phyloP scores from a whole-genome alignment of 1,140 invertebrate genomes.

The Sycophila sp. region DNA sequence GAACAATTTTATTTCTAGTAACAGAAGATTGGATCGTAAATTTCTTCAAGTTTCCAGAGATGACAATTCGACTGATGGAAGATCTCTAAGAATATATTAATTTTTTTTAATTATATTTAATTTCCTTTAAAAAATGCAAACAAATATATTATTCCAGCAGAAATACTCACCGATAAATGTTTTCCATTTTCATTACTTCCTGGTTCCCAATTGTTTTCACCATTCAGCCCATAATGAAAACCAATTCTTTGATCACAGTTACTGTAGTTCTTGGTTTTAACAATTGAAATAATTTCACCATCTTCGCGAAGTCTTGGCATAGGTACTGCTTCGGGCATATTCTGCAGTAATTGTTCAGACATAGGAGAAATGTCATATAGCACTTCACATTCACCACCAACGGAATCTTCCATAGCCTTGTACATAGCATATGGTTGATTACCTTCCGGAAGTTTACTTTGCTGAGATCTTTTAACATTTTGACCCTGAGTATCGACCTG shows the following conservation, averaged over 20 bases:
- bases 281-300: slow-evolving; percentile 68
- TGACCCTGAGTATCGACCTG: slow-evolving; percentile 71
- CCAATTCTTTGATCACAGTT: slow-evolving; percentile 70
- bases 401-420: slow-evolving; percentile 75
- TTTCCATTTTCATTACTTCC: slow-evolving; percentile 67
- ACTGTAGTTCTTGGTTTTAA: slow-evolving; percentile 74
- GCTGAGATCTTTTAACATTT: slow-evolving; percentile 59
- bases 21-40: slow-evolving; percentile 73
- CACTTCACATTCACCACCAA: slow-evolving; percentile 75
- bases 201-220: slow-evolving; percentile 66
- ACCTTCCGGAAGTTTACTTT: slow-evolving; percentile 67
- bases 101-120: not conserved
- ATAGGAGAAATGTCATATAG: slow-evolving; percentile 72
- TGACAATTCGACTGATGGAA: slow-evolving; percentile 67
- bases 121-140: not conserved
- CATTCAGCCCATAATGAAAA: slow-evolving; percentile 71
- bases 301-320: slow-evolving; percentile 60
- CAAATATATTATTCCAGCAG: not conserved
- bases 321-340: slow-evolving; percentile 67
- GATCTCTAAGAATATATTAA: slow-evolving; percentile 63
- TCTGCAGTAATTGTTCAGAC: slow-evolving; percentile 62
- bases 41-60: slow-evolving; percentile 66
- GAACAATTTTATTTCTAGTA: slow-evolving; percentile 69
- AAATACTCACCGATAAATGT: slow-evolving; percentile 65
- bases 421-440: slow-evolving; percentile 66